Percentiles rank a stretch among this genome's conserved stretches.
phyloP scores from a whole-genome alignment of 1,140 invertebrate species.

The Polypedilum pembai region DNA sequence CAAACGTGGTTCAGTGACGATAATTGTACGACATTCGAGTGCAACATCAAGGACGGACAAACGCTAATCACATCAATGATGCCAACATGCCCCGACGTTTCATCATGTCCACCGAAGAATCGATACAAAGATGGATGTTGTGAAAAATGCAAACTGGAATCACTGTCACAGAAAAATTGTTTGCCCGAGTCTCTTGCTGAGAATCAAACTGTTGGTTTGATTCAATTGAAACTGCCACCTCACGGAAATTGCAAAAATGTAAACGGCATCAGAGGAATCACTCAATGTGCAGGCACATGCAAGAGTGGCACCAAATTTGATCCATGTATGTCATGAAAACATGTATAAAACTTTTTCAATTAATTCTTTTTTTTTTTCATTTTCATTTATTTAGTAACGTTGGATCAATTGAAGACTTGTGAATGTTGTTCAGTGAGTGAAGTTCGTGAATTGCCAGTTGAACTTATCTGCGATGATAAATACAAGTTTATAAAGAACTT shows the following conservation, averaged over 20 bases:
- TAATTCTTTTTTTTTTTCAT: slow-evolving; percentile 5
- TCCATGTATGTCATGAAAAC: slow-evolving; percentile 45
- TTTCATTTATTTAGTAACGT: slow-evolving; percentile 31
- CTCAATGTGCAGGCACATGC: slow-evolving; percentile 58
- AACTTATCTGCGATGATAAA: slow-evolving; percentile 39
- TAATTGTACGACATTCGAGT: slow-evolving; percentile 58
- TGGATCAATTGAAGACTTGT: slow-evolving; percentile 40
- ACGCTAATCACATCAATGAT: slow-evolving; percentile 48
- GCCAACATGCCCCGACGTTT: slow-evolving; percentile 54
- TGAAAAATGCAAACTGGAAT: slow-evolving; percentile 51
- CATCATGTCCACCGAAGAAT: slow-evolving; percentile 49
- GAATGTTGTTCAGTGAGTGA: slow-evolving; percentile 40
- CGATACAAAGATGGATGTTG: slow-evolving; percentile 58
- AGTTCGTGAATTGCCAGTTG: slow-evolving; percentile 37
- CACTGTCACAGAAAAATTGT: slow-evolving; percentile 46
- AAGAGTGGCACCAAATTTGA: slow-evolving; percentile 57
- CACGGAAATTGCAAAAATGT: slow-evolving; percentile 56
- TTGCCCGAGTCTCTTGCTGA: slow-evolving; percentile 46
- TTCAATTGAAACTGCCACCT: slow-evolving; percentile 42
- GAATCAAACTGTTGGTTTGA: slow-evolving; percentile 48
- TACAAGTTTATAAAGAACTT: slow-evolving; percentile 23
- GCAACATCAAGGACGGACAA: slow-evolving; percentile 44
- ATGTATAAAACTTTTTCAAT: slow-evolving; percentile 6
- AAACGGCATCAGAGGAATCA: slow-evolving; percentile 50
- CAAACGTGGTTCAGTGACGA: slow-evolving; percentile 55